Evolutionary conservation across 2,888 invertebrate species (phyloP), one percentile per base, ranked within the genome.

Genomic region (Sarcophaga rosellei): DNA sequence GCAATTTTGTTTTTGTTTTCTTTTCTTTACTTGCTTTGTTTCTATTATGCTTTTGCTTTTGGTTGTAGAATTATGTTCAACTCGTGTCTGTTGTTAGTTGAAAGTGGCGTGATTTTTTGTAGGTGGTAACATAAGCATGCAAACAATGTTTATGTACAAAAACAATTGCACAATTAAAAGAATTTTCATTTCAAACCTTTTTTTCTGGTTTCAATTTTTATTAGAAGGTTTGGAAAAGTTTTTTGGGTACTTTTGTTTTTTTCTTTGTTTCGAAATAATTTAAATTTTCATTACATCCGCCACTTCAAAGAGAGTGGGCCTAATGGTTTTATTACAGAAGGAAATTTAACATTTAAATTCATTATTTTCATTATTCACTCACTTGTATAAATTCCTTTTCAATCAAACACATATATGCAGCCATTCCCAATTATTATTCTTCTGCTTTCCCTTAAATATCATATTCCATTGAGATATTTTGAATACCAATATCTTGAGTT

Each of bases 91-190:
- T 44, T 62, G 75, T 76, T 68, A 15, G 47, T 62, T 62, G 65
- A 79, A 79, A 66, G 20, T 76, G 73, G 76, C 82, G 76, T 83
- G 86, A 82, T 79, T 63, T 75, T 82, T 86, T 80, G 82, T 86
- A 80, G 86, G 86, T 86, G 79, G 86, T 47, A 80, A 82, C 68
- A 82, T 75, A 68, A 75, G 62, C 75, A 79, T 79, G 82, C 82
- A 79, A 63, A 74, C 65, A 75, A 21, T 69, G 65, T 70, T 74
- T 81, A 59, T 73, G 47, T 78, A 77, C 21, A 15, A n/a, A 77
- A 57, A 77, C 63, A 85, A 85, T 77, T 85, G 21, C 44, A 69
- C 85, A 85, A 85, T 81, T 78, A 80, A 84, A 66, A 53, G 53
- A 53, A 53, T 53, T 53, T 53, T 68, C n/a, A 11, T 47, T 47